Percentiles rank a stretch among this genome's conserved stretches.
phyloP scores from a whole-genome alignment of 1,140 invertebrate genomes.

The Metaphire vulgaris region DNA sequence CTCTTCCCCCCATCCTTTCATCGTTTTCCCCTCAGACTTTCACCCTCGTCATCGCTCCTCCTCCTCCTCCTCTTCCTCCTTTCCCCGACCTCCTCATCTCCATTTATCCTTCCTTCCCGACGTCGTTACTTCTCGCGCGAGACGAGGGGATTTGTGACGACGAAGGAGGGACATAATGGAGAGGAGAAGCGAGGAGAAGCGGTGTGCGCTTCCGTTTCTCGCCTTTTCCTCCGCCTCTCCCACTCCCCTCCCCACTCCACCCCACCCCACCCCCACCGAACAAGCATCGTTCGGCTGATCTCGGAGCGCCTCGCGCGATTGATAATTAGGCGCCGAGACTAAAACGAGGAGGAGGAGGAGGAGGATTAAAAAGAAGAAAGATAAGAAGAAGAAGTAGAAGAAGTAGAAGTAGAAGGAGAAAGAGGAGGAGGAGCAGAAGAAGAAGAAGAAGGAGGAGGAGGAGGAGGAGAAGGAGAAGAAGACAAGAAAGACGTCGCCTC shows the following conservation, averaged over 20 bases:
- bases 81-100: neutral
- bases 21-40: neutral
- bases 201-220: neutral
- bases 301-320: too few relatives aligned
- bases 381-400: too few relatives aligned
- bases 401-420: too few relatives aligned
- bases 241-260: neutral
- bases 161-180: neutral
- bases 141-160: neutral
- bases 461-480: too few relatives aligned
- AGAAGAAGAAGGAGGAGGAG: too few relatives aligned
- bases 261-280: neutral
- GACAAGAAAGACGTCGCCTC: too few relatives aligned
- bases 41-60: neutral
- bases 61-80: neutral
- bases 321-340: too few relatives aligned
- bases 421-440: too few relatives aligned
- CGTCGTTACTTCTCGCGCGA: neutral
- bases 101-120: neutral
- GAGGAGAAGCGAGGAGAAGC: neutral
- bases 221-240: neutral
- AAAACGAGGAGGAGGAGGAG: too few relatives aligned
- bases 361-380: too few relatives aligned
- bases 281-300: too few relatives aligned
- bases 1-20: neutral